Evolutionary conservation across 2,888 invertebrate genomes (phyloP).

Genomic region (Cerastoderma edule): DNA sequence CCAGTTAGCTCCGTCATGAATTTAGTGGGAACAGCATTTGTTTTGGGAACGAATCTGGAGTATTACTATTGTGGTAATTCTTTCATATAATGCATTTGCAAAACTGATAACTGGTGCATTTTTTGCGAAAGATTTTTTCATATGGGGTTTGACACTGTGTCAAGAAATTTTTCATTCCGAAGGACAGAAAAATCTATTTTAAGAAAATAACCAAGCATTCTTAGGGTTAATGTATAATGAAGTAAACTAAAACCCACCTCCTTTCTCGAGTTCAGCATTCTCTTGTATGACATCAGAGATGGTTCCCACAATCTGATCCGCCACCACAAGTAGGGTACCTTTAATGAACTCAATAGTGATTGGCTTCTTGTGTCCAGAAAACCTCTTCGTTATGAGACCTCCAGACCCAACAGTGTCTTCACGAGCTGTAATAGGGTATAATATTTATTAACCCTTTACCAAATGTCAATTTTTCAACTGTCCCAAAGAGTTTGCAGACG

Average conservation of each 20-base stretch:
- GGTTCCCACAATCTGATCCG: constrained; percentile 80
- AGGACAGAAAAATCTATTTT: too few species aligned
- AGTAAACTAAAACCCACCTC: constrained; percentile 54
- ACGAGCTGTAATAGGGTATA: constrained; percentile 17
- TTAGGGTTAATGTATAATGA: neutral
- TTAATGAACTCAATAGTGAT: constrained; percentile 78
- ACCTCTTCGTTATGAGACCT: constrained; percentile 60
- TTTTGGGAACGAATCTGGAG: too few species aligned
- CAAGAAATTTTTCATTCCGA: too few species aligned
- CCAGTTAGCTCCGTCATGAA: too few species aligned
- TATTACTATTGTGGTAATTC: too few species aligned
- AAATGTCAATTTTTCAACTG: too few species aligned
- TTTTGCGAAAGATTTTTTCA: too few species aligned
- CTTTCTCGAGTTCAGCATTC: constrained; percentile 73
- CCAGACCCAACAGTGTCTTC: constrained; percentile 37
- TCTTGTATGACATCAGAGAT: constrained; percentile 80
- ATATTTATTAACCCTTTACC: neutral
- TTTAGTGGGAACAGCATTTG: too few species aligned
- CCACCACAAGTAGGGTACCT: constrained; percentile 76
- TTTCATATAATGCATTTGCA: too few species aligned
- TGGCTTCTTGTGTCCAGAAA: constrained; percentile 69
- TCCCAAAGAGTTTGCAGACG: too few species aligned
- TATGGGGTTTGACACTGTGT: too few species aligned
- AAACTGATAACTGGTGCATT: too few species aligned
- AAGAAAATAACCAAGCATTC: neutral